Base-by-base conservation (phyloP, 1,140 invertebrate genomes). In the Penaeus vannamei region DNA sequence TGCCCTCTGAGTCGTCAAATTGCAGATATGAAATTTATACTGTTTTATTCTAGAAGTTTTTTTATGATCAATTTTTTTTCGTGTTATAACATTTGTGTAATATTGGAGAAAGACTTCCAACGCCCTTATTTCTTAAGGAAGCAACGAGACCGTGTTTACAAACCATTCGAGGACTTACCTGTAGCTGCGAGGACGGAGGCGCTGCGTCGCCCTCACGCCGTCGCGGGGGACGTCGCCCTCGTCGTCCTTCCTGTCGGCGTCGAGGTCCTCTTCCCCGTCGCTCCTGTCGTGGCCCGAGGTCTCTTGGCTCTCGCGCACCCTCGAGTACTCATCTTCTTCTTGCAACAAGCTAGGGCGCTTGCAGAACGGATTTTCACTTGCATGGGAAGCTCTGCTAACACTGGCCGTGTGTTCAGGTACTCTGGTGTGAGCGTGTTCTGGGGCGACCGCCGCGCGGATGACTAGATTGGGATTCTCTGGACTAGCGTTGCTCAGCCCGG, bases 171-270 rank as follows among this genome's bases (percentile, higher is more conserved):
- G 53, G 53, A 53, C 14, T 89, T 81, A 89, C 87, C 87, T 89
- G 87, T 89, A 89, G 61, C 87, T 89, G 22, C 87, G 82, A 77
- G 82, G 87, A 36, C 87, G 81, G 20, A 89, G 82, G 20, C 87
- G 66, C 82, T 84, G 87, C 23, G 87, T 89, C 17, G 82, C 87
- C 22, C 87, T 72, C 26, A 84, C 61, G 10, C 87, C 82, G 61
- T 89, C 87, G 32, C 83, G 69, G 19, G 82, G 87, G 32, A 19
- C 26, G 22, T 79, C 87, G 17, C 61, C 72, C 22, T 53, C 72
- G 29, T 84, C 87, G 2, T 26, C 26, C 42, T 17, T 62, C 53
- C 53, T 79, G 20, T 79, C 61, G 2, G n/a, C 22, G 19, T 64
- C 60, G 7, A 36, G n/a, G 2, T 64, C 81, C 20, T 84, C 72